Evolutionary conservation across 2,888 invertebrate genomes (phyloP), one percentile per base, ranked within the genome.

Genomic region (Anthrax anthrax): DNA sequence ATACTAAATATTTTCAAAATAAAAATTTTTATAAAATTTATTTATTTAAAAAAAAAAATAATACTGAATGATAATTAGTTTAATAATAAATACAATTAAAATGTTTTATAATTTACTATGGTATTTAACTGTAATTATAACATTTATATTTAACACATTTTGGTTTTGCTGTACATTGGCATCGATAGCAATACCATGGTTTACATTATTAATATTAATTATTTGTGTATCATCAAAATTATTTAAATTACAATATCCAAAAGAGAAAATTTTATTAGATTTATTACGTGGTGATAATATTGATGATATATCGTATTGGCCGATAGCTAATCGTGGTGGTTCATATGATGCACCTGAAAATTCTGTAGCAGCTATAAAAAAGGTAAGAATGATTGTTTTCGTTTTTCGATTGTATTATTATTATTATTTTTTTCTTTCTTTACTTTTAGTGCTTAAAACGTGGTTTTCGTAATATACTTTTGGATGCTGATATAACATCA

Each of bases 291-390:
- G 58, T 44, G 57, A 56, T 47, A 56, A 57, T 16, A 58, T 60
- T 13, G 61, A 64, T 49, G 66, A 67, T 46, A 56, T 64, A 45
- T 61, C 65, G 37, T 64, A 63, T 48, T 68, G 67, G 66, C 63
- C 67, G 36, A 63, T 68, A 43, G 68, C 67, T 2, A 64, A 64
- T 56, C 61, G 63, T 16, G 68, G 64, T 40, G 67, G 65, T 49
- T 62, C 62, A 34, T 68, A 65, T 53, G 68, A 68, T 58, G 65
- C 65, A 18, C 67, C 68, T 1, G 68, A 67, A 51, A 68, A 68
- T 47, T 65, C 68, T 3, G 60, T 58, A 54, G 63, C 64, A 38
- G 65, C 67, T 36, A 56, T 68, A 19, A 64, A 62, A 57, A 66
- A 67, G 57, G 67, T 66, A 54, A 23, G 23, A 8, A 8, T 23